Evolutionary conservation across 2,113 vertebrate genomes (phyloP).

Genomic region (Parus major): DNA sequence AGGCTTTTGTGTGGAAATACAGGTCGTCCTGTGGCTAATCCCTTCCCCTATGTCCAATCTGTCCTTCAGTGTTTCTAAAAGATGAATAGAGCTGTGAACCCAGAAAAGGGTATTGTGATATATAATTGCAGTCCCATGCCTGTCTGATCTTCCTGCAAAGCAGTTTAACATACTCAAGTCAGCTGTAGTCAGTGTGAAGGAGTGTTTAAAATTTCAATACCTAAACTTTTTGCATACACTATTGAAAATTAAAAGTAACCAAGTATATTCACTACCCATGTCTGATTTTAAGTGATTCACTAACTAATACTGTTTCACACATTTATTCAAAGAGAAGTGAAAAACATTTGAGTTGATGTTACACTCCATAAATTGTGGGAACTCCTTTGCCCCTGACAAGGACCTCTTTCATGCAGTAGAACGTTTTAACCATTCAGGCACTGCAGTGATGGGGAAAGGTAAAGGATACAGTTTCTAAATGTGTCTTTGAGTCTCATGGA

Average conservation of each 20-base stretch:
- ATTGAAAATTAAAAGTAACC: neutral
- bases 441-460: neutral
- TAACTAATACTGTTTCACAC: neutral
- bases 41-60: slow-evolving; percentile 55
- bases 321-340: neutral
- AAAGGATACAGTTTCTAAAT: neutral
- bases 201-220: neutral
- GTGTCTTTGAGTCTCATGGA: neutral
- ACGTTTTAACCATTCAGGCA: neutral
- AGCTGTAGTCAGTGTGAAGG: neutral
- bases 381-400: neutral
- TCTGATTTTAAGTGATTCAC: neutral
- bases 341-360: neutral
- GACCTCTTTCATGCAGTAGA: neutral
- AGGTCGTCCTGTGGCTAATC: slow-evolving; percentile 77
- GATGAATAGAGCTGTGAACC: slow-evolving; percentile 71
- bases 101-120: slow-evolving; percentile 58
- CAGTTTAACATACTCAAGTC: slow-evolving; percentile 29
- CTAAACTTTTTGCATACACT: neutral
- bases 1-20: slow-evolving; percentile 76
- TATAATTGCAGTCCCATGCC: slow-evolving; percentile 60
- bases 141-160: slow-evolving; percentile 43
- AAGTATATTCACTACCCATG: neutral
- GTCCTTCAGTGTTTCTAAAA: slow-evolving; percentile 63
- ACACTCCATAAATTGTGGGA: neutral